Evolutionary conservation across 2,797 vertebrate genomes (phyloP).

Genomic region (Epinephelus coioides): DNA sequence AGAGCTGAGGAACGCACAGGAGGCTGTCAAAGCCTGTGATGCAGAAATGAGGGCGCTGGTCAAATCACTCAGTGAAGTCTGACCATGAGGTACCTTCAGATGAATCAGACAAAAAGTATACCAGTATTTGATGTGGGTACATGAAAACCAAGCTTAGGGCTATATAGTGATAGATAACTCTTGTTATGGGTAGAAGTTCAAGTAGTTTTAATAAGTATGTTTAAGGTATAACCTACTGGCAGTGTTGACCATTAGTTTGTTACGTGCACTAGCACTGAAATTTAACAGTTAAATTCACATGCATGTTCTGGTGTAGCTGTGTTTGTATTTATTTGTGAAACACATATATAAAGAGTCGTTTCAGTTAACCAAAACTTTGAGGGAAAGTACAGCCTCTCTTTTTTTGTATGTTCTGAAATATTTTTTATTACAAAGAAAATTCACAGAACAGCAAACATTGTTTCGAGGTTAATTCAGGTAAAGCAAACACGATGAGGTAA

Average conservation of each 20-base stretch:
- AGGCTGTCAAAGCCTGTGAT: constrained; percentile 89
- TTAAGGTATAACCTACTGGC: background rate
- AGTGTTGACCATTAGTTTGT: too few relatives aligned
- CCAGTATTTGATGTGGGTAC: background rate
- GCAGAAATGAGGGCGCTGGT: constrained; percentile 89
- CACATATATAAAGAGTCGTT: constrained; percentile 17
- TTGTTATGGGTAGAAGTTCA: constrained; percentile 1
- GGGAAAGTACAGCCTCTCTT: constrained; percentile 57
- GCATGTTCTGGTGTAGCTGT: constrained; percentile 29
- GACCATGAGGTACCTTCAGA: constrained; percentile 37
- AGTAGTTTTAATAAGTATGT: background rate
- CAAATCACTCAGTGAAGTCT: constrained; percentile 88
- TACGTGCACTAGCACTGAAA: background rate
- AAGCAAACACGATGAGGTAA: constrained; percentile 84
- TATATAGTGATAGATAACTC: background rate
- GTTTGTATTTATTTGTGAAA: constrained; percentile 27
- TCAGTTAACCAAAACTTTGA: constrained; percentile 4
- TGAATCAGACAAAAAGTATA: background rate
- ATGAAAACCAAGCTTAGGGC: background rate
- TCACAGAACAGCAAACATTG: constrained; percentile 89
- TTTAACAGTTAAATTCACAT: constrained; percentile 15
- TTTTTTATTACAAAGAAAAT: constrained; percentile 92
- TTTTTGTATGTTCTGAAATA: constrained; percentile 78
- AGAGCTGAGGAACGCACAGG: constrained; percentile 91
- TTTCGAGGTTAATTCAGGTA: constrained; percentile 82